Base-by-base conservation (phyloP, 2,888 invertebrate species). In the Anoplius nigerrimus region DNA sequence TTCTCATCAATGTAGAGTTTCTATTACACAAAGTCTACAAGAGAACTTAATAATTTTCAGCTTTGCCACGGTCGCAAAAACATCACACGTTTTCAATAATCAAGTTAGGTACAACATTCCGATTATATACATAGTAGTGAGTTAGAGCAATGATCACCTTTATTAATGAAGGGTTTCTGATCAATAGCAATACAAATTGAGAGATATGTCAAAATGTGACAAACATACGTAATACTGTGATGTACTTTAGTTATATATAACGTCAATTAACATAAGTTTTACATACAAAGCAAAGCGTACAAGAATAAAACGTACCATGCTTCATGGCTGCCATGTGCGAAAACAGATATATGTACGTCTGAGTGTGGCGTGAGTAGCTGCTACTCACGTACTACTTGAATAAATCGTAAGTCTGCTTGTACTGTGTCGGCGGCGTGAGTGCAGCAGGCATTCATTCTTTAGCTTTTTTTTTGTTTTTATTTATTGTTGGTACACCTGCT, bases 291-390 rank as follows among this genome's bases (percentile, higher is more conserved):
- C 80, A 72, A 79, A 79, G 79, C 80, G 77, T 81, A 79, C 81
- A 71, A 81, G 81, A 81, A 77, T 78, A 74, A 83, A 86, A 89
- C 89, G 82, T 89, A 90, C 90, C 90, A 88, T 90, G 90, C 87
- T 90, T 89, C 89, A 90, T 90, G 82, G 89, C 90, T 86, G 90
- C 90, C 90, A 90, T 90, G 89, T 90, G 90, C 88, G 87, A 87
- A 85, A 85, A 85, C 83, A 72, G 72, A 66, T 69, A 43, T 70
- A 81, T 82, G 75, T 83, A 85, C 79, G 82, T 81, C 84, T 82
- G 80, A 82, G 80, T 81, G 82, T 81, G 80, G 80, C 81, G 84
- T 78, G 85, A 82, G 83, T 80, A 76, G 80, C 82, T 76, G 83
- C 81, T 86, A 86, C 84, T 87, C 85, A 86, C 84, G 68, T 77